A percentile compares a stretch with the other conserved stretches of the same genome.
These are phyloP conservation scores for Hydrocynus forskahlii DNA, from an alignment of 2,797 vertebrate species.

Conservation along the genomic window DNA sequence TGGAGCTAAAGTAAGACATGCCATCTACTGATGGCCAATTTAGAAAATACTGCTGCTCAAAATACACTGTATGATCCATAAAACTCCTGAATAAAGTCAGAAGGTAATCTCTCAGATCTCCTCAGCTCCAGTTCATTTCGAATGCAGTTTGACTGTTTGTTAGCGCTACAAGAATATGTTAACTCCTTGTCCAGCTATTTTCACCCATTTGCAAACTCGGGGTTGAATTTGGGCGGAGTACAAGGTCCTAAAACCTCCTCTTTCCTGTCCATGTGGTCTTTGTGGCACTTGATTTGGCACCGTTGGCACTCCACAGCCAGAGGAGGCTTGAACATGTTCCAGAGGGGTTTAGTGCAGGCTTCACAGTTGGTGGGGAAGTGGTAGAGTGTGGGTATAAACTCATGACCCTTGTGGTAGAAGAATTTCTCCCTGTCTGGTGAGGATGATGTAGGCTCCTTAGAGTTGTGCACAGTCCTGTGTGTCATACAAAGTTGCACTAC, in stretches of 20 bases:
- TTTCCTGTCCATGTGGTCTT: slow-evolving; percentile 87
- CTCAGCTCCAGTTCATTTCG: slow-evolving; percentile 30
- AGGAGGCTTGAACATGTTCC: slow-evolving; percentile 89
- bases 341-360: slow-evolving; percentile 86
- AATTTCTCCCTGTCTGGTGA: slow-evolving; percentile 78
- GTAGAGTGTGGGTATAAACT: slow-evolving; percentile 87
- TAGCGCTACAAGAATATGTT: background rate
- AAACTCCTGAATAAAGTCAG: background rate
- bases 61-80: background rate
- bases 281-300: slow-evolving; percentile 88
- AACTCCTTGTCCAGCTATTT: slow-evolving; percentile 8
- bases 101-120: background rate
- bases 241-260: slow-evolving; percentile 85
- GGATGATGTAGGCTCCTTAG: slow-evolving; percentile 49
- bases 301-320: slow-evolving; percentile 85
- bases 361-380: slow-evolving; percentile 89
- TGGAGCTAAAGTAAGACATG: slow-evolving; percentile 5
- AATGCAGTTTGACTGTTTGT: background rate
- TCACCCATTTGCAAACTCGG: slow-evolving; percentile 52
- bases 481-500: slow-evolving; percentile 61
- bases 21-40: background rate
- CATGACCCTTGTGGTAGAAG: slow-evolving; percentile 88
- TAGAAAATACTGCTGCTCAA: background rate
- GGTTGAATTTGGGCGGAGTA: slow-evolving; percentile 40
- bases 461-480: slow-evolving; percentile 56